Evolutionary conservation across 2,113 vertebrate species (phyloP).

Genomic region (Colistium nudipinnis): DNA sequence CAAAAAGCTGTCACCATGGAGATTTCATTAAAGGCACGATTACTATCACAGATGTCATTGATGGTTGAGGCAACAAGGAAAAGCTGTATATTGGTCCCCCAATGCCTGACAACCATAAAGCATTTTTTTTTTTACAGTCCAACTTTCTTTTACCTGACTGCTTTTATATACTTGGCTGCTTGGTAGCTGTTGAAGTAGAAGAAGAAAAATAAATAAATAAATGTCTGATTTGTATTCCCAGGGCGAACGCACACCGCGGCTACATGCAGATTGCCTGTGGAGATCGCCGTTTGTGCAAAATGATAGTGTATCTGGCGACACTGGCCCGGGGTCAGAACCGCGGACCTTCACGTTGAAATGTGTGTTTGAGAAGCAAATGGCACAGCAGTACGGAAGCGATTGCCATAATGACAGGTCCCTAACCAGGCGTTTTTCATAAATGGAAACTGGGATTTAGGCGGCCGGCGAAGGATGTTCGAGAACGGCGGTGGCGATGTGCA

Average conservation of each 20-base stretch:
- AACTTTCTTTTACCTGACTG: slow-evolving; percentile 61
- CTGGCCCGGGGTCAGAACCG: slow-evolving; percentile 36
- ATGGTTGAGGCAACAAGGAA: slow-evolving; percentile 59
- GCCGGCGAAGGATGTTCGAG: slow-evolving; percentile 62
- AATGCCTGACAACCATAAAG: slow-evolving; percentile 58
- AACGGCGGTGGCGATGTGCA: slow-evolving; percentile 44
- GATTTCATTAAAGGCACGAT: slow-evolving; percentile 65
- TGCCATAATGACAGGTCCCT: slow-evolving; percentile 79
- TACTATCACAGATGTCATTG: slow-evolving; percentile 67
- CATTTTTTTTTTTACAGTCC: slow-evolving; percentile 54
- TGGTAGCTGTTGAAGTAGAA: slow-evolving; percentile 33
- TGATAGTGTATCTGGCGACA: slow-evolving; percentile 73
- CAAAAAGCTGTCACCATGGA: slow-evolving; percentile 64
- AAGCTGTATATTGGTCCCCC: slow-evolving; percentile 64
- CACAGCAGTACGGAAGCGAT: slow-evolving; percentile 72
- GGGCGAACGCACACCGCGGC: slow-evolving; percentile 64
- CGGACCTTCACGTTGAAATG: slow-evolving; percentile 59
- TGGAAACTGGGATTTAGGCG: slow-evolving; percentile 68
- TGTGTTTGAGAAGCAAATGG: slow-evolving; percentile 75
- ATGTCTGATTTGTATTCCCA: slow-evolving; percentile 79
- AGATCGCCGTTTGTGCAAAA: slow-evolving; percentile 75
- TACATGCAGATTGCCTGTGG: slow-evolving; percentile 81
- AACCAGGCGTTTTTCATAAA: slow-evolving; percentile 79
- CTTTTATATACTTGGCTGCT: slow-evolving; percentile 72
- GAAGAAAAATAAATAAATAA: slow-evolving; percentile 17